A percentile compares a stretch with the other conserved stretches of the same genome.
phyloP scores from a whole-genome alignment of 2,797 vertebrate species.

The Helostoma temminkii region DNA sequence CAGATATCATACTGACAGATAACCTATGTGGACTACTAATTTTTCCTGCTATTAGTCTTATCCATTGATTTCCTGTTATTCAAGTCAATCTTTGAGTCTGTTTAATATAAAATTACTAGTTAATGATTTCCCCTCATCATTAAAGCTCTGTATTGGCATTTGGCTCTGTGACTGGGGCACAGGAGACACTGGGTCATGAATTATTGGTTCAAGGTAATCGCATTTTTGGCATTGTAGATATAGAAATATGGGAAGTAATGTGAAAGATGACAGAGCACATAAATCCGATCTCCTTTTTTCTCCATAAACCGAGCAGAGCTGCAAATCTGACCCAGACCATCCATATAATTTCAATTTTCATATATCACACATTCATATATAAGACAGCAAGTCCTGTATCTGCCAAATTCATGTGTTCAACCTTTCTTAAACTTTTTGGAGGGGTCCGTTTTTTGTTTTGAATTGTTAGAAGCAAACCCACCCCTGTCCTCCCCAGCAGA shows the following conservation, averaged over 20 bases:
- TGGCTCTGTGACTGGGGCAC: constrained; percentile 49
- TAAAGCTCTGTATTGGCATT: constrained; percentile 41
- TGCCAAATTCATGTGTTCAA: constrained; percentile 36
- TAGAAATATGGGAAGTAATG: constrained; percentile 55
- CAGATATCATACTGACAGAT: constrained; percentile 54
- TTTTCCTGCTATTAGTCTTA: constrained; percentile 36
- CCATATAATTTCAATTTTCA: constrained; percentile 64
- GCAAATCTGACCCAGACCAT: constrained; percentile 52
- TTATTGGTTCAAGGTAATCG: constrained; percentile 54
- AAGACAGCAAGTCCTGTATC: constrained; percentile 42
- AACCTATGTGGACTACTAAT: constrained; percentile 55
- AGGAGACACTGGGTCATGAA: constrained; percentile 33
- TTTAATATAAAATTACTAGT: constrained; percentile 58
- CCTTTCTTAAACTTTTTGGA: constrained; percentile 47
- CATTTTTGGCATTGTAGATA: constrained; percentile 51
- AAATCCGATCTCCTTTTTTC: constrained; percentile 52
- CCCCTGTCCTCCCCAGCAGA: constrained; percentile 1
- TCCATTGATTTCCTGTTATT: constrained; percentile 71
- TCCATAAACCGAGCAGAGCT: constrained; percentile 30
- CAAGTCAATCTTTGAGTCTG: constrained; percentile 50
- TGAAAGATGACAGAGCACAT: constrained; percentile 53
- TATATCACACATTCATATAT: constrained; percentile 53
- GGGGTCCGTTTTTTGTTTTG: constrained; percentile 5
- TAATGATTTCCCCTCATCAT: constrained; percentile 66
- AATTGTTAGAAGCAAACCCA: constrained; percentile 6